These are phyloP conservation scores for Madoqua kirkii DNA, from an alignment of 2,113 vertebrate genomes.

Conservation along the genomic window DNA sequence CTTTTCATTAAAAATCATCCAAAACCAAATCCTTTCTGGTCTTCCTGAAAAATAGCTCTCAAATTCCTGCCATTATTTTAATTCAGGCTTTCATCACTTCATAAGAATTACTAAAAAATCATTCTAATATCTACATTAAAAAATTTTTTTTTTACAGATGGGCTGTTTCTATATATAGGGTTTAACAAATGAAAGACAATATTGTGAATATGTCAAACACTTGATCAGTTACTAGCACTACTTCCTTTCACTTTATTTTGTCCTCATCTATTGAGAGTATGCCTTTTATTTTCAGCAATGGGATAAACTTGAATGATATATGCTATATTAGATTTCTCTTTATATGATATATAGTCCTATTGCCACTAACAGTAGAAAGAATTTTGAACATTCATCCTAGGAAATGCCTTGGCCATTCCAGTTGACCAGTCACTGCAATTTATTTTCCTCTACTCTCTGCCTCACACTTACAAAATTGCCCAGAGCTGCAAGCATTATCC, in stretches of 20 bases:
- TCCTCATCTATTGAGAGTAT: background rate
- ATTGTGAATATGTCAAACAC: background rate
- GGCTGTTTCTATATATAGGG: background rate
- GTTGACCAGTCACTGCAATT: conserved; percentile 27
- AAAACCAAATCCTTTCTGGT: background rate
- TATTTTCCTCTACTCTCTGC: background rate
- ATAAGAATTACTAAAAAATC: background rate
- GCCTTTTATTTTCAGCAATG: conserved; percentile 17
- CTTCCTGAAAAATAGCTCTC: background rate
- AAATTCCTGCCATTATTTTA: background rate
- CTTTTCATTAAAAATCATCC: background rate
- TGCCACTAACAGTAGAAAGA: conserved; percentile 6
- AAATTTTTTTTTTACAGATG: background rate
- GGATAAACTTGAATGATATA: background rate
- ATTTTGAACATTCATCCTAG: conserved; percentile 35
- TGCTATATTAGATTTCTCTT: conserved; percentile 24
- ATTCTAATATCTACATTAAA: background rate
- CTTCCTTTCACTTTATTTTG: background rate
- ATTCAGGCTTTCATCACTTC: background rate
- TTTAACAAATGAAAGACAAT: background rate
- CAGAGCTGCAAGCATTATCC: background rate
- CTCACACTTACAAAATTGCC: background rate
- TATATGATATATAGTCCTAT: conserved; percentile 12
- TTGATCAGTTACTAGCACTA: background rate
- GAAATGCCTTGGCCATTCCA: conserved; percentile 37